Percentiles rank a stretch among this genome's conserved stretches.
phyloP scores from a whole-genome alignment of 2,888 invertebrate genomes.

The Brachycybe producta region DNA sequence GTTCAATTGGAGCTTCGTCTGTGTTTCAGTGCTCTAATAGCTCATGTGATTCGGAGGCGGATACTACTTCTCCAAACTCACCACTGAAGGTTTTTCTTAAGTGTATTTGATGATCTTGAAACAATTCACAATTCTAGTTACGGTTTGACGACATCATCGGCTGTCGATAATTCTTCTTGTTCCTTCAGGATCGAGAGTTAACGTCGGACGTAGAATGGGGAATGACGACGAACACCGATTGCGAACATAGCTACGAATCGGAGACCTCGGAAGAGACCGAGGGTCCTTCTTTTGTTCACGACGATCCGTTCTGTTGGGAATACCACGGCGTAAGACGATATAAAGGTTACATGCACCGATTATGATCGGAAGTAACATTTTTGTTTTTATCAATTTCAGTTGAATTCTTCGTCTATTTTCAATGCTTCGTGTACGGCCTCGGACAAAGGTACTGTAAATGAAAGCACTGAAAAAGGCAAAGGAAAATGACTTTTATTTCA shows the following conservation, averaged over 20 bases:
- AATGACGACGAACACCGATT: slow-evolving; percentile 67
- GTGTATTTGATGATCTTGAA: slow-evolving; percentile 2
- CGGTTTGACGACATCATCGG: background rate
- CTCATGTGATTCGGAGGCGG: slow-evolving; percentile 46
- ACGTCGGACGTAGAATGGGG: slow-evolving; percentile 61
- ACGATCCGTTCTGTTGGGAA: slow-evolving; percentile 47
- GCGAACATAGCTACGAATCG: slow-evolving; percentile 63
- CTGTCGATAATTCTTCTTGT: background rate
- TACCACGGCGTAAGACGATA: slow-evolving; percentile 44
- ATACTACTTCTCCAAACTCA: slow-evolving; percentile 34
- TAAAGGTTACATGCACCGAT: too few relatives aligned
- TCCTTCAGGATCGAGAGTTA: slow-evolving; percentile 5
- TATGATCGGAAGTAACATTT: background rate
- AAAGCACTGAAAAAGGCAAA: background rate
- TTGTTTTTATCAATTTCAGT: background rate
- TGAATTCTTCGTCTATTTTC: slow-evolving; percentile 6
- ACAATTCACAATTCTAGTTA: background rate
- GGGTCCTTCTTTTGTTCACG: slow-evolving; percentile 36
- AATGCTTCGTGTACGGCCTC: slow-evolving; percentile 11
- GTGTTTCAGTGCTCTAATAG: slow-evolving; percentile 30
- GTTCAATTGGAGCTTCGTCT: too few relatives aligned
- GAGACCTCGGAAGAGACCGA: slow-evolving; percentile 51
- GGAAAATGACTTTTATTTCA: background rate
- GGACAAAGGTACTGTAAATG: slow-evolving; percentile 16
- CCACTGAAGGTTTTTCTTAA: slow-evolving; percentile 23